These are phyloP conservation scores for Pitangus sulphuratus DNA, from an alignment of 2,797 vertebrate genomes.

Conservation along the genomic window DNA sequence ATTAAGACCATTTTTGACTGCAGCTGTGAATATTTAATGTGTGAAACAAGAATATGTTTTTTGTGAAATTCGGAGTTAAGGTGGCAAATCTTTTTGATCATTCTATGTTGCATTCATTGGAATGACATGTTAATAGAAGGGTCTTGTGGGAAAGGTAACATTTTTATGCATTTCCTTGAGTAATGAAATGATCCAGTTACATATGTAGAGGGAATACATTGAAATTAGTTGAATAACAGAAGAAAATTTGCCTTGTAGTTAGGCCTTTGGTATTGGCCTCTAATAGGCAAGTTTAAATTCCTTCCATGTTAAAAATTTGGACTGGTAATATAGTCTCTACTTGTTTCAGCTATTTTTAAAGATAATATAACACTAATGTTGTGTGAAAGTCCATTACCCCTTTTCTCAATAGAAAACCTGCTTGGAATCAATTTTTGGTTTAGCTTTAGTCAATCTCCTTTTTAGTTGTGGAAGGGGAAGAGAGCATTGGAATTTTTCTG, in stretches of 20 bases:
- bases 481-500: background rate
- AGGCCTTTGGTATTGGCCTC: background rate
- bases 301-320: background rate
- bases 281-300: background rate
- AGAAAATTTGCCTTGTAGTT: background rate
- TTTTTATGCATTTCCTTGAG: background rate
- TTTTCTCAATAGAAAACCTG: background rate
- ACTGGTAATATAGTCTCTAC: background rate
- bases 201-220: background rate
- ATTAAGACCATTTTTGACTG: background rate
- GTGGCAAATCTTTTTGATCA: background rate
- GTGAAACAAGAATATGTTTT: background rate
- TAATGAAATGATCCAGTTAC: background rate
- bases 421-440: background rate
- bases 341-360: background rate
- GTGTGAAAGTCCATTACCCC: rapidly evolving
- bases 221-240: background rate
- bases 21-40: background rate
- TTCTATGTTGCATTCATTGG: background rate
- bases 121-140: background rate
- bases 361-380: background rate
- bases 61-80: background rate
- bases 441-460: background rate
- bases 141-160: background rate
- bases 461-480: background rate